Evolutionary conservation across 2,888 invertebrate genomes (phyloP), one percentile per base, ranked within the genome.

Genomic region (Rotaria macrura): DNA sequence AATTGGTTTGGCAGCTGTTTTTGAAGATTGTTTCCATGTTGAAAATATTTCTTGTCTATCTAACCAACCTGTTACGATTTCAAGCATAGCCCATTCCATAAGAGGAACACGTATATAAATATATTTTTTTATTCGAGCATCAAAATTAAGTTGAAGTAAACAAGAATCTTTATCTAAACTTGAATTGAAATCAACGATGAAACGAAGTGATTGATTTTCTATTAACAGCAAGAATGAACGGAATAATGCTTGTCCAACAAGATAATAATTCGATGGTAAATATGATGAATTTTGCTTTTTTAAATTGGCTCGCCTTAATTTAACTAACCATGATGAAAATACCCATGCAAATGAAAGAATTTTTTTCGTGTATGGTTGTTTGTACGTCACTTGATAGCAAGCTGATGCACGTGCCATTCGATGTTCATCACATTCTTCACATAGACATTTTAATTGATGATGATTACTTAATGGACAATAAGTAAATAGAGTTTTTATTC

Each of bases 291-390:
- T 79, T 40, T 43, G 79, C 12, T 43, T 43, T 43, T 79, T 25
- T 43, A 79, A 23, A 25, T 79, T 79, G 2, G 23, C 38, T n/a
- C 43, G 79, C 43, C 79, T 23, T 43, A 79, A 43, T 43, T 79
- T 79, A 43, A 79, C 43, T 43, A 79, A 43, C 43, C 40, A 79
- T 25, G 25, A 43, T 12, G 79, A 25, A n/a, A 79, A 79, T 43
- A 79, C 43, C 79, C 79, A 79, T 25, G 79, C 25, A 43, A 79
- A 79, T 43, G 43, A 43, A 43, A 79, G 43, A 79, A 79, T 79
- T 43, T 79, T 79, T 79, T 79, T 79, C 20, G 43, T n/a, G n/a
- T 79, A 43, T 79, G 25, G 43, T 79, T 79, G 79, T 79, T 43
- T 25, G 43, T 79, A 79, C 3, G 43, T 43, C 14, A 79, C 40